Conservation (phyloP, 2,888 invertebrate genomes). For the Dynastes hyllus region DNA sequence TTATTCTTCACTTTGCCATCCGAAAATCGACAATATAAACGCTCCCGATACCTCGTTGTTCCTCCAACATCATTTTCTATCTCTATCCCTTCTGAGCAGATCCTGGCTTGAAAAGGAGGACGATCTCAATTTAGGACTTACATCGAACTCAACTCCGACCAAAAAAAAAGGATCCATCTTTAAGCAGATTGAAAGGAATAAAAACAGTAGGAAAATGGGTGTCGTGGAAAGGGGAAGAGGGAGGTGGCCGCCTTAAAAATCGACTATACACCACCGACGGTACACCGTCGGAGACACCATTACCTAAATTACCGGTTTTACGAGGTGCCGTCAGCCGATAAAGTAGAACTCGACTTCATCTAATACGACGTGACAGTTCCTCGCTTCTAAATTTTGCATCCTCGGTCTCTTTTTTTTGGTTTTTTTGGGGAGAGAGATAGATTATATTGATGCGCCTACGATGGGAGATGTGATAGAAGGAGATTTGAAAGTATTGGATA, state of each 20-base stretch:
- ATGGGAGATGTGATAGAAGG: too few species aligned
- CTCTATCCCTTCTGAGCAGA: background rate
- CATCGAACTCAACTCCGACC: constrained; percentile 4
- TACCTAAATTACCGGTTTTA: constrained; percentile 13
- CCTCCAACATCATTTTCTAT: background rate
- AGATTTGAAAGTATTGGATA: too few species aligned
- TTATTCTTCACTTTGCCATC: constrained; percentile 1
- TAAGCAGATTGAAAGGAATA: constrained; percentile 4
- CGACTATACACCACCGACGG: background rate
- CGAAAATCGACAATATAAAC: background rate
- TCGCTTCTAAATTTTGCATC: background rate
- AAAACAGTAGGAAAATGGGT: background rate
- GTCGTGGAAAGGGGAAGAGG: too few species aligned
- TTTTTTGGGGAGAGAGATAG: too few species aligned
- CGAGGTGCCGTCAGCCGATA: constrained; percentile 9
- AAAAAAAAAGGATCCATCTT: background rate
- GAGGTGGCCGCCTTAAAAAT: background rate
- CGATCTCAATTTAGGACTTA: background rate
- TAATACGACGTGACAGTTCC: constrained; percentile 14
- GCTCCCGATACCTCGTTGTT: background rate
- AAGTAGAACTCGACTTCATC: background rate
- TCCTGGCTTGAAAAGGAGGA: background rate
- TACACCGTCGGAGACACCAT: background rate
- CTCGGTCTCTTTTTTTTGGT: too few species aligned
- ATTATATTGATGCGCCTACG: too few species aligned